Conservation (phyloP, 2,113 vertebrate species). For the Chloropsis hardwickii region DNA sequence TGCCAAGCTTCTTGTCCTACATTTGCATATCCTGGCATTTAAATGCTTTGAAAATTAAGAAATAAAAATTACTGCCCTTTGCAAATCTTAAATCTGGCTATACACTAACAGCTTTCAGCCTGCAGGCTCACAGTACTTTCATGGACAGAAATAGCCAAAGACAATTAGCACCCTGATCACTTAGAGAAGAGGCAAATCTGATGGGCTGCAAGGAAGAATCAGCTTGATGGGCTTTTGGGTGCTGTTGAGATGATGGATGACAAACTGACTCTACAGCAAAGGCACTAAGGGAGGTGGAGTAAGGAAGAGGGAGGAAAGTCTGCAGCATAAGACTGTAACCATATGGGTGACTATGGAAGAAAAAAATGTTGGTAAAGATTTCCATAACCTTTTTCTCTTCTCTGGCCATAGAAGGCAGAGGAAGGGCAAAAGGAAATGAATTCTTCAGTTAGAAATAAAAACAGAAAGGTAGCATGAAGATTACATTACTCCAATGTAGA, state of each 20-base stretch:
- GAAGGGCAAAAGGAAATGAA: not conserved
- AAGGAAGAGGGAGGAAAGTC: not conserved
- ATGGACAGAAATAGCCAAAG: not conserved
- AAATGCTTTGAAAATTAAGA: not conserved
- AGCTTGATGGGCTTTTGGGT: not conserved
- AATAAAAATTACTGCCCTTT: not conserved
- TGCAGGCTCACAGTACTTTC: not conserved
- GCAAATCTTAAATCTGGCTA: not conserved
- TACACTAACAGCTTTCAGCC: not conserved
- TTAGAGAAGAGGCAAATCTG: not conserved
- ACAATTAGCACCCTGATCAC: not conserved
- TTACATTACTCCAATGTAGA: not conserved
- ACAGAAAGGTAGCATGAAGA: not conserved
- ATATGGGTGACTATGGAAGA: not conserved
- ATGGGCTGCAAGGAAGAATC: not conserved
- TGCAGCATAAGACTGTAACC: not conserved
- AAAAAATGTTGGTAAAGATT: not conserved
- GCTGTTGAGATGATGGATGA: not conserved
- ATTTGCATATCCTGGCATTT: slow-evolving; percentile 21
- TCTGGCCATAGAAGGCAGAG: not conserved
- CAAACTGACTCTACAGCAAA: not conserved
- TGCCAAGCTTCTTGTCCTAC: not conserved
- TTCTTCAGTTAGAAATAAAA: not conserved
- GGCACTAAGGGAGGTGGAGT: not conserved
- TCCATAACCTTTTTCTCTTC: not conserved